A percentile compares a stretch with the other conserved stretches of the same genome.
Conservation (phyloP, 53 echinoderm and acorn worm species). For the Hippasteria phrygiana region DNA sequence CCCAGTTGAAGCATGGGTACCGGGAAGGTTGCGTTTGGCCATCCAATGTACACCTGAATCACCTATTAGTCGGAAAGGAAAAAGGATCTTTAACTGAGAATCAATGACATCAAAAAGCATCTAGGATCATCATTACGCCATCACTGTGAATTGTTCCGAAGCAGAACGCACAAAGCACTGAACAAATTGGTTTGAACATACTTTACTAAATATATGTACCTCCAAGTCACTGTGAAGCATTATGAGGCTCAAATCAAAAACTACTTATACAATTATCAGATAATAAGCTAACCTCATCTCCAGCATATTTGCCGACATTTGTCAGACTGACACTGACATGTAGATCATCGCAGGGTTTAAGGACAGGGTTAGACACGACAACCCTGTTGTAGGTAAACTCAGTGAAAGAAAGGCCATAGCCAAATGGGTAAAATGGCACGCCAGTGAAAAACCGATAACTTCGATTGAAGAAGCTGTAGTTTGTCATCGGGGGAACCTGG, state of each 20-base stretch:
- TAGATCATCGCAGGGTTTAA: constrained; percentile 77
- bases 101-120: too few relatives aligned
- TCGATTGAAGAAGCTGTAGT: constrained; percentile 68
- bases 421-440: constrained; percentile 77
- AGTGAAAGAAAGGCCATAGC: constrained; percentile 85
- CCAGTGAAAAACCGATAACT: constrained; percentile 83
- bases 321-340: constrained; percentile 71
- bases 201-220: too few relatives aligned
- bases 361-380: constrained; percentile 40
- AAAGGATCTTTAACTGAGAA: not conserved
- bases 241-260: too few relatives aligned
- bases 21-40: constrained; percentile 78
- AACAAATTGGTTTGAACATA: too few relatives aligned
- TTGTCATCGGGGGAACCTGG: constrained; percentile 65
- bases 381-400: constrained; percentile 70
- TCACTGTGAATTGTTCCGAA: too few relatives aligned
- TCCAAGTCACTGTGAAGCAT: too few relatives aligned
- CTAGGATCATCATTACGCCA: too few relatives aligned
- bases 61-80: constrained; percentile 64
- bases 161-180: too few relatives aligned
- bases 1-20: constrained; percentile 82
- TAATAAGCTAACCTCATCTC: constrained; percentile 88
- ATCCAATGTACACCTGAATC: constrained; percentile 86
- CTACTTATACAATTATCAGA: too few relatives aligned
- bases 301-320: constrained; percentile 69